Percentiles rank a stretch among this genome's conserved stretches.
phyloP scores from a whole-genome alignment of 2,113 vertebrate genomes.

The Megaceryle maxima region DNA sequence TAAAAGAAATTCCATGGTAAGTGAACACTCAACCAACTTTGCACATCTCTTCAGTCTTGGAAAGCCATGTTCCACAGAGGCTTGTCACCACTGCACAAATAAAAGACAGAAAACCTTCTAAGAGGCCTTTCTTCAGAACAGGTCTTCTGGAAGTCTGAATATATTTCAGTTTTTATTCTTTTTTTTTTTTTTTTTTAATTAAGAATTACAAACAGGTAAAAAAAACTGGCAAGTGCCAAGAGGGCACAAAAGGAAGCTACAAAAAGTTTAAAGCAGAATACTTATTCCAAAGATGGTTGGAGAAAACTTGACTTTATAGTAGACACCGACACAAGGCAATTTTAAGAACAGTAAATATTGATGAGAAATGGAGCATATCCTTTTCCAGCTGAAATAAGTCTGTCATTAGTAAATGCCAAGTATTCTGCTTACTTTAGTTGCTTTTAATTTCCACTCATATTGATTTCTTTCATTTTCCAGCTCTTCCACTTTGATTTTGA shows the following conservation, averaged over 20 bases:
- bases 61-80: constrained; percentile 72
- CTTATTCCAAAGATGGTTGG: not conserved
- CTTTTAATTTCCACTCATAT: constrained; percentile 92
- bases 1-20: not conserved
- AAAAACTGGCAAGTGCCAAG: not conserved
- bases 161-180: no score
- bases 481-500: constrained; percentile 92
- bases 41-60: constrained; percentile 75
- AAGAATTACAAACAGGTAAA: not conserved
- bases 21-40: constrained; percentile 70
- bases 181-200: not conserved
- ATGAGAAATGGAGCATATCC: not conserved
- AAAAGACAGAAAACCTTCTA: constrained; percentile 71
- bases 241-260: not conserved
- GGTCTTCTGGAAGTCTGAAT: not conserved
- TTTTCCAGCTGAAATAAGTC: not conserved
- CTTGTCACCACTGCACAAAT: constrained; percentile 73
- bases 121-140: not conserved
- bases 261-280: not conserved
- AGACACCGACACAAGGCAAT: not conserved
- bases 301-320: not conserved
- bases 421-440: constrained; percentile 86
- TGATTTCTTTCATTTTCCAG: constrained; percentile 93
- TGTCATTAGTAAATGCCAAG: not conserved
- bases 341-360: not conserved